Base-by-base conservation (phyloP, 2,113 vertebrate genomes). In the Gallinago media region DNA sequence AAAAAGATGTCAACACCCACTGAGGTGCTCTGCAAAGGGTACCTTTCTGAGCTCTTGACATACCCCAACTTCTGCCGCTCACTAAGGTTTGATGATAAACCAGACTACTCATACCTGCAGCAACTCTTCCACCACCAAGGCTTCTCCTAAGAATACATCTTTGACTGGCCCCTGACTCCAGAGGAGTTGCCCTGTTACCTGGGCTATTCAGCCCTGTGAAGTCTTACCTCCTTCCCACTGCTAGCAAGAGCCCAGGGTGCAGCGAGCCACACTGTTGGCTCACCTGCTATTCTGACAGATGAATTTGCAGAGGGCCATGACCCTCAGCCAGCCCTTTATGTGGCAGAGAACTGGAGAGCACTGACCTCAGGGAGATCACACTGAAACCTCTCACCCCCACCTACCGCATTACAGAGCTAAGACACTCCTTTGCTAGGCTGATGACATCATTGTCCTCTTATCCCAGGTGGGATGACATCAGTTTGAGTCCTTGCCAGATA, bases 1-100 rank as follows among this genome's bases (percentile, higher is more conserved):
- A 47, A 47, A 47, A 47, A 47, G 46, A 47, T 47, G 46, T 47
- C 46, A 47, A 47, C 3, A 20, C 46, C 46, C 46, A 47, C 11
- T 47, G 46, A 47, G 46, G 46, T 47, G 46, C 46, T 47, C 46
- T 47, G 46, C 46, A 47, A 47, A 47, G 46, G 46, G 9, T 47
- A 47, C 46, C 46, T 20, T 47, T 47, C 99, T 1, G 99, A 99
- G 97, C 99, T 99, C 97, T 99, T 99, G 4, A 99, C 99, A 62
- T 99, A 99, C 98, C 98, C 99, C 98, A 99, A 99, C 97, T 99
- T 99, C 90, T 99, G 99, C 97, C 99, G 99, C 84, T 99, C 99
- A 1, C 98, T 99, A 94, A 99, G 99, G 95, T 99, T 38, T 31
- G 99, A 99, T 12, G 99, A 99, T 98, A 99, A 99, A 97, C 99